Evolutionary conservation across 1,140 invertebrate species (phyloP).

Genomic region (Hylyphantes graminicola): DNA sequence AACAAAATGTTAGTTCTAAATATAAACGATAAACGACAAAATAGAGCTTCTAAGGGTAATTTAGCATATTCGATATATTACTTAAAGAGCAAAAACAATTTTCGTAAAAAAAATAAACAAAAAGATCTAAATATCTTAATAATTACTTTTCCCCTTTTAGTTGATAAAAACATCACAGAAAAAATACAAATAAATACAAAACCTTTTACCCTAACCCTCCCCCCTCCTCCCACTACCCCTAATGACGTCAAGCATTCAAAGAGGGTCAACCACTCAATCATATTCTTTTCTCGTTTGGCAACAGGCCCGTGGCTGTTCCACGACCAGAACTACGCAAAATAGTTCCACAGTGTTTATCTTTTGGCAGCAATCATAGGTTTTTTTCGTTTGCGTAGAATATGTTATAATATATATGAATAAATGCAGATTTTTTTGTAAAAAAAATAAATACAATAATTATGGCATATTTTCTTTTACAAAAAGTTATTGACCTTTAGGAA

Average conservation of each 20-base stretch:
- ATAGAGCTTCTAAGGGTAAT: no score
- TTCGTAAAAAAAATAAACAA: background rate
- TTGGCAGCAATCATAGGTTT: no score
- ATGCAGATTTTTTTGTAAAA: no score
- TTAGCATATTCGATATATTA: no score
- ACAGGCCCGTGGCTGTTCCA: conserved; percentile 36
- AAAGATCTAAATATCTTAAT: conserved; percentile 36
- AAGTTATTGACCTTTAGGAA: no score
- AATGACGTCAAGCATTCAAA: conserved; percentile 58
- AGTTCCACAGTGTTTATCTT: background rate
- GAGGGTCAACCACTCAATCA: conserved; percentile 57
- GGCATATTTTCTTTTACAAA: no score
- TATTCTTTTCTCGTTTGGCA: conserved; percentile 55
- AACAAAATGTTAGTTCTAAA: no score
- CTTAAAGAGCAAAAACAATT: no score
- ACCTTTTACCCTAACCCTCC: background rate
- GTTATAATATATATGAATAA: no score
- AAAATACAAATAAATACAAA: conserved; percentile 45
- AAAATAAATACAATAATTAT: no score
- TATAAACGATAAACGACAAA: no score
- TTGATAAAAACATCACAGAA: conserved; percentile 48
- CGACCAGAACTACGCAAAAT: conserved; percentile 24
- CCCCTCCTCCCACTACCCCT: conserved; percentile 2
- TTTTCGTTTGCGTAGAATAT: no score
- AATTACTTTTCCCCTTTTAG: conserved; percentile 2